phyloP scores from a whole-genome alignment of 1,140 invertebrate species.

The Neotoxoptera formosana region DNA sequence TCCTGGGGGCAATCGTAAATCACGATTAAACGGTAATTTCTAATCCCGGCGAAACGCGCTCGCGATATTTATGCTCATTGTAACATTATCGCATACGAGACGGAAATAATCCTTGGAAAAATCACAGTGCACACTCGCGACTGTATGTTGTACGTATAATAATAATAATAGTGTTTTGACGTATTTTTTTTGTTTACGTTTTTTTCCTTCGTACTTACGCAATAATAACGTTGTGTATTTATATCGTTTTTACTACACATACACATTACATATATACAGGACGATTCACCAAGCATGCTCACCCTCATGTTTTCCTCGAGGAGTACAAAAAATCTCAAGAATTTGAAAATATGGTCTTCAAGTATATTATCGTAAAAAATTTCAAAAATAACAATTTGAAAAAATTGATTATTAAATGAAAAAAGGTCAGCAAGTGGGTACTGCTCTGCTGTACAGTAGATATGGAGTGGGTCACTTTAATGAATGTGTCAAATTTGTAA shows the following conservation, averaged over 20 bases:
- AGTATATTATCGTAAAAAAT: no score
- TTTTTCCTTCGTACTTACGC: neutral
- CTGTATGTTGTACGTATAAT: no score
- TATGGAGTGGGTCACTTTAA: no score
- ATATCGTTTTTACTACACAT: neutral
- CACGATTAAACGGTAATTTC: conserved; percentile 51
- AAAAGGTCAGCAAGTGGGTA: no score
- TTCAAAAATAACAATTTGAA: no score
- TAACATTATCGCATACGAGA: neutral
- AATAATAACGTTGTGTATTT: neutral
- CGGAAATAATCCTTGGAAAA: neutral
- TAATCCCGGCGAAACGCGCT: conserved; percentile 19
- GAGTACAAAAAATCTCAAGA: no score
- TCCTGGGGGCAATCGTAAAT: neutral
- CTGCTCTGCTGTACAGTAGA: no score
- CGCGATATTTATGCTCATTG: neutral
- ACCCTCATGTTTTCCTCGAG: no score
- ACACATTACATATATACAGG: neutral
- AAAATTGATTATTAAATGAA: no score
- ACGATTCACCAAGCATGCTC: no score
- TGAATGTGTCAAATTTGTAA: no score
- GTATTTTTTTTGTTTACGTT: neutral
- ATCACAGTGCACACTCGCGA: neutral
- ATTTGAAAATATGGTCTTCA: no score
- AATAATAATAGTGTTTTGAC: neutral